A percentile compares a stretch with the other conserved stretches of the same genome.
These are phyloP conservation scores for Parnassius glacialis DNA, from an alignment of 2,888 invertebrate species.

Conservation along the genomic window DNA sequence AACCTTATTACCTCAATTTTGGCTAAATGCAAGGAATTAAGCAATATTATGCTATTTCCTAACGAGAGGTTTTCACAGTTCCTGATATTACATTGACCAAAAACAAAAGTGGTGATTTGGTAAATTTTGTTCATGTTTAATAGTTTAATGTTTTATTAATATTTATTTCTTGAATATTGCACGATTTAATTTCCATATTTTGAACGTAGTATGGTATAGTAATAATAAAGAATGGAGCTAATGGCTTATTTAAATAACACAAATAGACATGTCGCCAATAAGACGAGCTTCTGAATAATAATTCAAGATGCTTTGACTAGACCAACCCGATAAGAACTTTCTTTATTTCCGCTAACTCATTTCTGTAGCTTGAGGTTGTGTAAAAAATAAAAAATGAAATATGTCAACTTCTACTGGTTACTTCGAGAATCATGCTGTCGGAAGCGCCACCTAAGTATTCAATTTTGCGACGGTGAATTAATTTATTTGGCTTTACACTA, in stretches of 20 bases:
- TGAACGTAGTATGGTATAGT: neutral
- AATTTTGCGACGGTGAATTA: conserved; percentile 73
- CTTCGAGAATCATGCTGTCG: conserved; percentile 8
- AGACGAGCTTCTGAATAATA: conserved; percentile 18
- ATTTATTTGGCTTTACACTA: conserved; percentile 62
- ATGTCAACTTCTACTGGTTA: conserved; percentile 10
- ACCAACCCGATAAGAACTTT: conserved; percentile 14
- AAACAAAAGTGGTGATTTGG: no score
- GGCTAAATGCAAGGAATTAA: no score
- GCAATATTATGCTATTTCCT: no score
- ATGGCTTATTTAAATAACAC: conserved; percentile 20
- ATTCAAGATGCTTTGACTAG: conserved; percentile 10
- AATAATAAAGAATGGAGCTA: conserved; percentile 10
- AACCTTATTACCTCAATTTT: no score
- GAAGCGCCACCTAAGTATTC: conserved; percentile 73
- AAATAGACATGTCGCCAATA: conserved; percentile 16
- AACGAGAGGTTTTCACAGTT: no score
- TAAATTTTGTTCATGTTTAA: no score
- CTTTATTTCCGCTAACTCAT: conserved; percentile 9
- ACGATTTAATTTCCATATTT: neutral
- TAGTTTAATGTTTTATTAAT: no score
- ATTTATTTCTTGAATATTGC: no score
- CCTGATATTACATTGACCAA: no score
- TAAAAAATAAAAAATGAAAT: conserved; percentile 9
- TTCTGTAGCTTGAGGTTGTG: neutral